These are phyloP conservation scores for Phaedon cochleariae DNA, from an alignment of 2,888 invertebrate species.

Conservation along the genomic window DNA sequence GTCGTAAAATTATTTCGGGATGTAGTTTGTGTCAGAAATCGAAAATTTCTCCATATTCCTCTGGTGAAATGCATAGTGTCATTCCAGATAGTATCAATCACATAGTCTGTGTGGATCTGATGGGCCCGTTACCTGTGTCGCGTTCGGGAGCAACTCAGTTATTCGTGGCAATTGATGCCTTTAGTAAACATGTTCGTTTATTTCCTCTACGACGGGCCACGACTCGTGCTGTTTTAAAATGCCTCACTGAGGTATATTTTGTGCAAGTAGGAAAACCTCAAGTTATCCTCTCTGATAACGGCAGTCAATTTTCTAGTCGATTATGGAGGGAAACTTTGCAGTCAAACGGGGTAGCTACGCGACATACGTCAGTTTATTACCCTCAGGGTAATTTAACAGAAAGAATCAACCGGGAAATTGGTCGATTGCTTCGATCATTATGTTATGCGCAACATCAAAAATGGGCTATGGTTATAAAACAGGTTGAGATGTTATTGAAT, in stretches of 20 bases:
- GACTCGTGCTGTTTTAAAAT: slow-evolving; percentile 4
- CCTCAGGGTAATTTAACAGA: slow-evolving; percentile 24
- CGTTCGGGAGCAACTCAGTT: too few species aligned
- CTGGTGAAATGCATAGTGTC: too few species aligned
- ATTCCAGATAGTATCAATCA: too few species aligned
- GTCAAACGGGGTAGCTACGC: background rate
- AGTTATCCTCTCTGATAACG: slow-evolving; percentile 9
- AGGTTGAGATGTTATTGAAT: slow-evolving; percentile 11
- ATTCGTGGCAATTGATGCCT: too few species aligned
- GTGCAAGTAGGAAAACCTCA: background rate
- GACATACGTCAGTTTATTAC: slow-evolving; percentile 23
- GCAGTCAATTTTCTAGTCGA: slow-evolving; percentile 1
- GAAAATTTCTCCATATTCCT: too few species aligned
- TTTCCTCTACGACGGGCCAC: slow-evolving; percentile 15
- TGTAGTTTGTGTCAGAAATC: too few species aligned
- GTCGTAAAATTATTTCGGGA: too few species aligned
- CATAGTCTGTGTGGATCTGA: too few species aligned
- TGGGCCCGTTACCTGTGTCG: too few species aligned
- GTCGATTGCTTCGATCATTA: slow-evolving; percentile 1
- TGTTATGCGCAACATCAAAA: slow-evolving; percentile 13
- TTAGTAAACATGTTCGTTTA: slow-evolving; percentile 19
- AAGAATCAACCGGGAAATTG: slow-evolving; percentile 18
- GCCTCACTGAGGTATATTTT: slow-evolving; percentile 8
- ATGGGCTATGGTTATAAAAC: background rate
- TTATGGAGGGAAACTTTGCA: background rate